phyloP scores from a whole-genome alignment of 1,140 invertebrate genomes.

The Brachionus angularis region DNA sequence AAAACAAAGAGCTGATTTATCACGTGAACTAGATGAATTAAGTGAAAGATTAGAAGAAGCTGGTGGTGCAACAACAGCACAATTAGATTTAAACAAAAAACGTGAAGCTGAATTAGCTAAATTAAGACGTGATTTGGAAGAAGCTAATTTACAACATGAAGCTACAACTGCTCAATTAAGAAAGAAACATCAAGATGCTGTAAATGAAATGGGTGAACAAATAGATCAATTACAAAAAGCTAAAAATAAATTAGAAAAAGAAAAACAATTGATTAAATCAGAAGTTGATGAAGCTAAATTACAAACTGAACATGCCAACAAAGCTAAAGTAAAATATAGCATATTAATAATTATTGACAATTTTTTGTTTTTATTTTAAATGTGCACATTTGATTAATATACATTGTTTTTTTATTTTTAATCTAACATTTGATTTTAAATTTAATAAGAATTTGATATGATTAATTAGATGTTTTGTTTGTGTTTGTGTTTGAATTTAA shows the following conservation, averaged over 20 bases:
- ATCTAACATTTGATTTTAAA: too few species aligned
- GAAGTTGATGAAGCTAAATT: conserved; percentile 89
- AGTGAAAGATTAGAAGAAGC: conserved; percentile 94
- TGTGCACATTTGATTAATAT: conserved; percentile 97
- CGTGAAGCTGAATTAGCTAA: conserved; percentile 96
- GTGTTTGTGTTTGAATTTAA: too few species aligned
- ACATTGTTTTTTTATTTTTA: too few species aligned
- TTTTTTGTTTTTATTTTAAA: too few species aligned
- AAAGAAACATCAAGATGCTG: conserved; percentile 99
- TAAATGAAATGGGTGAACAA: conserved; percentile 93
- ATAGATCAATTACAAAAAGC: conserved; percentile 98
- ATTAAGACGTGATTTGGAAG: conserved; percentile 92
- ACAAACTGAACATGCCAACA: conserved; percentile 75
- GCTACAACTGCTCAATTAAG: conserved; percentile 84
- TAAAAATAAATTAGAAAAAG: conserved; percentile 71
- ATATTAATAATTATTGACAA: conserved; percentile 84
- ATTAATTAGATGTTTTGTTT: too few species aligned
- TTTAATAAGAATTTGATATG: too few species aligned
- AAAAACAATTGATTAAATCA: conserved; percentile 65
- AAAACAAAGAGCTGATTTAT: conserved; percentile 87
- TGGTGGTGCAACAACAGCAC: conserved; percentile 95
- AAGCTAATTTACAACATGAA: conserved; percentile 96
- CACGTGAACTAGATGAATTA: conserved; percentile 92
- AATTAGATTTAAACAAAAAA: conserved; percentile 99
- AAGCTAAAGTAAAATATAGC: conserved; percentile 76